phyloP scores from a whole-genome alignment of 2,113 vertebrate genomes.

The Oncorhynchus mykiss region DNA sequence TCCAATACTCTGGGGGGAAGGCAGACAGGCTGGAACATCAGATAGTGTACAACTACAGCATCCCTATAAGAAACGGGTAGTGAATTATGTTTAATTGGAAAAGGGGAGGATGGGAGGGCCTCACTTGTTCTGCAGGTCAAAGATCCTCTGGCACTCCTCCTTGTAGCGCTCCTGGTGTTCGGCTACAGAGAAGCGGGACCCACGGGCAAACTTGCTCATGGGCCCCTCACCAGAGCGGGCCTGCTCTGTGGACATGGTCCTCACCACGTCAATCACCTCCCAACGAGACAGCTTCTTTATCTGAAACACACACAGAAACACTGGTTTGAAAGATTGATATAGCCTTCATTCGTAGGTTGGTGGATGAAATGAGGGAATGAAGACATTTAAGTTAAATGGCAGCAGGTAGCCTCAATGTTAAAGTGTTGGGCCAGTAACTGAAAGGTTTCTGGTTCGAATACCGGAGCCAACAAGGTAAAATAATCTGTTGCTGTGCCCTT shows the following conservation, averaged over 20 bases:
- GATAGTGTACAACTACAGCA: not conserved
- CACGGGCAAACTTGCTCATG: conserved; percentile 98
- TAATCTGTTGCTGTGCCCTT: too few relatives aligned
- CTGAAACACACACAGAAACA: conserved; percentile 59
- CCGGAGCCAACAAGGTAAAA: too few relatives aligned
- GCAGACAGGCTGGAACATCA: not conserved
- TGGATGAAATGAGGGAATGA: not conserved
- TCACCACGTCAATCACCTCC: conserved; percentile 97
- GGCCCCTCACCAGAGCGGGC: conserved; percentile 95
- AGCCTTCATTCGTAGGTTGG: too few relatives aligned
- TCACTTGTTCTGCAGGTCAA: conserved; percentile 98
- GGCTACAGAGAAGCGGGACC: conserved; percentile 96
- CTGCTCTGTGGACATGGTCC: conserved; percentile 98
- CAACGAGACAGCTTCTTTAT: conserved; percentile 98
- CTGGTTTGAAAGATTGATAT: not conserved
- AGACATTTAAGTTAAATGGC: not conserved
- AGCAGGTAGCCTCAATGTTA: too few relatives aligned
- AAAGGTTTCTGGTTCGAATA: too few relatives aligned
- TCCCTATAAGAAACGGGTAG: not conserved
- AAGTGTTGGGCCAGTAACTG: too few relatives aligned
- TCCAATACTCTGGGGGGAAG: conserved; percentile 83
- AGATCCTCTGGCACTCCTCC: conserved; percentile 97
- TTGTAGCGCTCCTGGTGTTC: conserved; percentile 99
- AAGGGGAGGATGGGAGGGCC: conserved; percentile 4
- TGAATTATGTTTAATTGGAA: not conserved